A percentile compares a stretch with the other conserved stretches of the same genome.
Conservation (phyloP, 2,888 invertebrate species). For the Nemoura dubitans region DNA sequence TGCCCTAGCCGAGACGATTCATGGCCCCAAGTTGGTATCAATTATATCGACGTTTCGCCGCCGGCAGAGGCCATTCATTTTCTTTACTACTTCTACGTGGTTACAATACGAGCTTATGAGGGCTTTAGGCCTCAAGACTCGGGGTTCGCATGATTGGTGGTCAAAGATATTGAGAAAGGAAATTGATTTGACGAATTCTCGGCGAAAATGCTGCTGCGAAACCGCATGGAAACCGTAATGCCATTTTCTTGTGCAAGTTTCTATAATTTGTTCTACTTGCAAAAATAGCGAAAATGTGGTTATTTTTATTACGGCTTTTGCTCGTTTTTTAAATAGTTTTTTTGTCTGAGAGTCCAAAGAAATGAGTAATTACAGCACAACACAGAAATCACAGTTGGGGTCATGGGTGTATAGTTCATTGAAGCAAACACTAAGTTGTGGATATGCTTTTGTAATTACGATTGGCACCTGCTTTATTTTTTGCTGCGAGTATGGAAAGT, state of each 20-base stretch:
- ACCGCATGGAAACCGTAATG: background rate
- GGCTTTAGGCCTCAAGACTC: slow-evolving; percentile 31
- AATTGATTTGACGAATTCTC: slow-evolving; percentile 45
- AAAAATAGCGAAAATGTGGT: background rate
- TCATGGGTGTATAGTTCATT: too few relatives aligned
- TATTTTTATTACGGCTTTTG: too few relatives aligned
- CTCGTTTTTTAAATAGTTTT: too few relatives aligned
- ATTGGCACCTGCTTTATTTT: too few relatives aligned
- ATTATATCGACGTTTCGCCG: slow-evolving; percentile 36
- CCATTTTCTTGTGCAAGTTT: background rate
- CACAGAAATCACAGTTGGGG: too few relatives aligned
- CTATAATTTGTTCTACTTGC: background rate
- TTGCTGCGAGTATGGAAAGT: too few relatives aligned
- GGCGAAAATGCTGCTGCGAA: background rate
- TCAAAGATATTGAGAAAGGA: slow-evolving; percentile 47
- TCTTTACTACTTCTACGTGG: slow-evolving; percentile 40
- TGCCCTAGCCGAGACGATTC: slow-evolving; percentile 19
- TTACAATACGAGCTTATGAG: slow-evolving; percentile 42
- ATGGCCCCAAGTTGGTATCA: slow-evolving; percentile 28
- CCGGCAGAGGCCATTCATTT: slow-evolving; percentile 33
- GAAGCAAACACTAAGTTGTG: too few relatives aligned
- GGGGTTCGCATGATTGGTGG: slow-evolving; percentile 42
- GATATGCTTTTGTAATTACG: too few relatives aligned
- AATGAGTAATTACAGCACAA: too few relatives aligned
- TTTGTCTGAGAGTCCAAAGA: too few relatives aligned